Base-by-base conservation (phyloP, 2,888 invertebrate species). In the Omphaloscelis lunosa region DNA sequence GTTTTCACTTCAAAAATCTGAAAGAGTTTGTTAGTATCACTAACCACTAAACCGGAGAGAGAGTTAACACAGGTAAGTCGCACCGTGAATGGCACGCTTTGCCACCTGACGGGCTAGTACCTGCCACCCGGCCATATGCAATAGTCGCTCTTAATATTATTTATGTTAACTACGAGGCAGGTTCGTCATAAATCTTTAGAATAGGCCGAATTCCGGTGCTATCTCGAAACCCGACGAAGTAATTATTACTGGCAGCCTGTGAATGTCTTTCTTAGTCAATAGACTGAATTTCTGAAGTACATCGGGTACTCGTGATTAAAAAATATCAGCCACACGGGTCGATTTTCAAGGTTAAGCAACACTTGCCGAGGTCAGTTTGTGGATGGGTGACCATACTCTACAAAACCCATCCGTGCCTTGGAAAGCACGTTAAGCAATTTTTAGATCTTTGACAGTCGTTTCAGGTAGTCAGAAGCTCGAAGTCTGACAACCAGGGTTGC, bases 71-170 rank as follows among this genome's bases (percentile, higher is more conserved):
- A 12, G 9, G 0, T 65, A 12, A 20, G n/a, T 74, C 81, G 79
- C 53, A n/a, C n/a, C 39, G 17, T 59, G 81, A 83, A 87, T 75
- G 20, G 76, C 12, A 4, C 7, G 62, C 87, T 45, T 86, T 82
- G 82, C 8, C 41, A 34, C 58, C 65, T 80, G 79, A 84, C 70
- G 56, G 67, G 59, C n/a, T 34, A 53, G 72, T 75, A 82, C 63
- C 68, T 73, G 71, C 63, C 75, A 12, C 58, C 69, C 66, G 39
- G n/a, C 66, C 68, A 53, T 67, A 71, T 77, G 78, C 83, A 69
- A 77, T 70, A 71, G 56, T 56, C 72, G 68, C 58, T 75, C 76
- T 73, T 80, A 79, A 77, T 78, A 86, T 88, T 84, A 86, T 86
- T 86, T 84, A 80, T 73, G 82, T 27, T 75, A 62, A 77, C 80